Percentiles rank a stretch among this genome's conserved stretches.
phyloP scores from a whole-genome alignment of 1,140 invertebrate genomes.

The Fopius arisanus region DNA sequence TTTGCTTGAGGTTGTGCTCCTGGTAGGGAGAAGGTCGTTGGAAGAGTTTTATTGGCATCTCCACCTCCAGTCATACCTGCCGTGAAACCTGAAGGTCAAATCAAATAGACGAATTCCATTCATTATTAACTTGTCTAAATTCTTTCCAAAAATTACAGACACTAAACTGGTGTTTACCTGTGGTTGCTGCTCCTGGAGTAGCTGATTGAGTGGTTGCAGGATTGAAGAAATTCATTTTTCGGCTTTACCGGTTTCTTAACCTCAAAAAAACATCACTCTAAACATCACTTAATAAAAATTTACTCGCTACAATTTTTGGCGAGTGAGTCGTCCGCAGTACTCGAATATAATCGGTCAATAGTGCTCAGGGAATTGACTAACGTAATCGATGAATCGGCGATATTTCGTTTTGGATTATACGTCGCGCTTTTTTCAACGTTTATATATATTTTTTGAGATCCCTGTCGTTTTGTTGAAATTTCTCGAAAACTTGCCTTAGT shows the following conservation, averaged over 20 bases:
- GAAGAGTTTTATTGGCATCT: constrained; percentile 35
- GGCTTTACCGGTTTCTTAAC: neutral
- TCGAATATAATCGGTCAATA: neutral
- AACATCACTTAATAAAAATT: neutral
- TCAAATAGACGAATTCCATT: neutral
- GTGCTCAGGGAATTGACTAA: neutral
- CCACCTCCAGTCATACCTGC: constrained; percentile 34
- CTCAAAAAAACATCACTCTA: neutral
- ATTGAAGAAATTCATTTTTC: neutral
- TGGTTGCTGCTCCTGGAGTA: neutral
- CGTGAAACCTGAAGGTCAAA: constrained; percentile 17
- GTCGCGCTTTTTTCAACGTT: neutral
- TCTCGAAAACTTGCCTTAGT: no score
- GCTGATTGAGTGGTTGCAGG: neutral
- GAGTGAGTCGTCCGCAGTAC: neutral
- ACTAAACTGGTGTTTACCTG: neutral
- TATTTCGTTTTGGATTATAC: neutral
- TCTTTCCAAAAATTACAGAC: no score
- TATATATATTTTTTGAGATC: no score
- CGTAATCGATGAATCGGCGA: neutral
- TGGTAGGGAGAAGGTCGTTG: constrained; percentile 24
- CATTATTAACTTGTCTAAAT: no score
- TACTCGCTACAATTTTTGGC: neutral
- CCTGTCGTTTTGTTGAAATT: no score
- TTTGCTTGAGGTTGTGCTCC: constrained; percentile 25